A percentile compares a stretch with the other conserved stretches of the same genome.
Evolutionary conservation across 2,113 vertebrate species (phyloP).

Genomic region (Myrmecobius fasciatus): DNA sequence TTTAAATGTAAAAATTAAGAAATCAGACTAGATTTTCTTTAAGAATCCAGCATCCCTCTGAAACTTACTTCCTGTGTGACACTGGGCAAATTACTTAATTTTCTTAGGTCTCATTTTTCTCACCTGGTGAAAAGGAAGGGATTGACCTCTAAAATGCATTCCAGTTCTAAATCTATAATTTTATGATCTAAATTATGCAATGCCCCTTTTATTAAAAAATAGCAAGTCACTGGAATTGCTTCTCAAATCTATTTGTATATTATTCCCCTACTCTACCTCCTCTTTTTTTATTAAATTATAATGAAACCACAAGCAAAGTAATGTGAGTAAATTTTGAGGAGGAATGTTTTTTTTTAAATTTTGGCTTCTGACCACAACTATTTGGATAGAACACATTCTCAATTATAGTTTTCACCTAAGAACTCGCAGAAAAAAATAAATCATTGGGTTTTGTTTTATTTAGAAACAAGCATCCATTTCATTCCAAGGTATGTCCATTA

Average conservation of each 20-base stretch:
- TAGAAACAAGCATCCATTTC: background rate
- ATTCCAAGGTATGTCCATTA: background rate
- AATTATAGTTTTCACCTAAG: conserved; percentile 25
- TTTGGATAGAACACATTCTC: background rate
- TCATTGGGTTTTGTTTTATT: conserved; percentile 1
- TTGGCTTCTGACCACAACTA: background rate
- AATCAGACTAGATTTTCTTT: background rate
- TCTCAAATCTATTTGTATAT: background rate
- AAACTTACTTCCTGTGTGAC: background rate
- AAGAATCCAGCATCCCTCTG: background rate
- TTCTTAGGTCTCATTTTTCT: background rate
- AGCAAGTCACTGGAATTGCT: background rate
- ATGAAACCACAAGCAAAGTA: background rate
- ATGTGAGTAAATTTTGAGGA: background rate
- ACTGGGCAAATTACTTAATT: background rate
- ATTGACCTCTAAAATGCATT: background rate
- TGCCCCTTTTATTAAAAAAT: background rate
- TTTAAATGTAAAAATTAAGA: background rate
- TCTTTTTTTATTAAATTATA: conserved; percentile 20
- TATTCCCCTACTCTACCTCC: background rate
- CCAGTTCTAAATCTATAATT: background rate
- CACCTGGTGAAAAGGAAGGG: background rate
- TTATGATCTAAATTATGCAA: background rate
- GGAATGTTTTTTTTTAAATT: background rate
- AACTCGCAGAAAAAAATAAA: background rate